Evolutionary conservation across 2,888 invertebrate species (phyloP).

Genomic region (Apotomis turbidana): DNA sequence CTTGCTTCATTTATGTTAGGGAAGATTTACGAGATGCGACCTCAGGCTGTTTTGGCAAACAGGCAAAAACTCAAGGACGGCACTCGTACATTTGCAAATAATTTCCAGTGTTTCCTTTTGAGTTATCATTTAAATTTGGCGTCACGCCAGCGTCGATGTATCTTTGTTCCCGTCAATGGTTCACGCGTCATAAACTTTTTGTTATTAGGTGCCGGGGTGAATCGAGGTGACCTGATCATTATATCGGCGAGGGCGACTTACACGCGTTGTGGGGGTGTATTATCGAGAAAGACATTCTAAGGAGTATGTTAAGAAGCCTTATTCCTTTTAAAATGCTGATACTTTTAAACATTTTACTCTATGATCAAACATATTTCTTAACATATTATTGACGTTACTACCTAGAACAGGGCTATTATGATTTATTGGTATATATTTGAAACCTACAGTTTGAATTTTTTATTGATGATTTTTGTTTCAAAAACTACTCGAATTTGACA

Average conservation of each 20-base stretch:
- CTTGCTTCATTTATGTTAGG: constrained; percentile 35
- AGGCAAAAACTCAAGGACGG: constrained; percentile 46
- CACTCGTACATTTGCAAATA: constrained; percentile 43
- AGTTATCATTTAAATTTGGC: constrained; percentile 52
- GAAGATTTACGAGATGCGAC: constrained; percentile 33
- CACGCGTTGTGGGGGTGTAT: background rate
- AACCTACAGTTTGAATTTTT: too few relatives aligned
- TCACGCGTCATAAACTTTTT: constrained; percentile 50
- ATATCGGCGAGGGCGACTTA: constrained; percentile 20
- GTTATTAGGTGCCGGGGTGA: constrained; percentile 43
- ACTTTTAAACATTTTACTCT: too few relatives aligned
- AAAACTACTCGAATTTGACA: too few relatives aligned
- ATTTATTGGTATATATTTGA: too few relatives aligned
- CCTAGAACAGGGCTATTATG: too few relatives aligned
- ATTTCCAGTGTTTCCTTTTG: constrained; percentile 46
- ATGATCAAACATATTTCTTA: too few relatives aligned
- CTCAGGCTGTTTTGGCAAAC: constrained; percentile 37
- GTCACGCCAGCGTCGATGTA: constrained; percentile 45
- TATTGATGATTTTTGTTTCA: too few relatives aligned
- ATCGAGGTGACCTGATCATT: constrained; percentile 40
- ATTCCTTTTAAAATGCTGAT: too few relatives aligned
- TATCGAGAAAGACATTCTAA: background rate
- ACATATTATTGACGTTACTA: too few relatives aligned
- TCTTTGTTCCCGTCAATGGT: constrained; percentile 48
- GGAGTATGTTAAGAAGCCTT: too few relatives aligned